Evolutionary conservation across 2,113 vertebrate genomes (phyloP).

Genomic region (Tetrao urogallus): DNA sequence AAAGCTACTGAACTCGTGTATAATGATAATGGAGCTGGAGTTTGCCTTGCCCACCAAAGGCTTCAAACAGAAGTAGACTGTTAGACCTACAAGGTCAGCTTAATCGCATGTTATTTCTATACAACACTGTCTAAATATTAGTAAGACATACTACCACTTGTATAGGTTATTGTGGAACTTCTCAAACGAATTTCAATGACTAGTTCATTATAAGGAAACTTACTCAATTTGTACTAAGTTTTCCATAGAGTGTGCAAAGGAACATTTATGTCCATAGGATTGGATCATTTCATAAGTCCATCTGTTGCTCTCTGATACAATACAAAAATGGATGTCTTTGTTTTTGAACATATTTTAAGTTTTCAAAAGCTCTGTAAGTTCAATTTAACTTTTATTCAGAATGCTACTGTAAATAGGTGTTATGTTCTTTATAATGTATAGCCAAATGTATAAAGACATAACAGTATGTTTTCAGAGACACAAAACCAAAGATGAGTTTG

Average conservation of each 20-base stretch:
- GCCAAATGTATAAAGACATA: not conserved
- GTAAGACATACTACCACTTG: not conserved
- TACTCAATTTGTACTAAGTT: not conserved
- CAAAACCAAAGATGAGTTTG: not conserved
- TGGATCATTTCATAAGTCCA: not conserved
- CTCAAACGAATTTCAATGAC: not conserved
- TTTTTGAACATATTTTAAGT: not conserved
- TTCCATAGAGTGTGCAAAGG: not conserved
- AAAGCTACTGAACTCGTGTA: not conserved
- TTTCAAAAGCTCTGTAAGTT: not conserved
- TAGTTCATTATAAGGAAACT: not conserved
- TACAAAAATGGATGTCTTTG: fast-evolving
- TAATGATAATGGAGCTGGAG: not conserved
- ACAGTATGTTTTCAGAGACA: not conserved
- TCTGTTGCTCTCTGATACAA: not conserved
- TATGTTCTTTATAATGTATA: not conserved
- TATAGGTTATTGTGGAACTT: not conserved
- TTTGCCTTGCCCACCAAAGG: not conserved
- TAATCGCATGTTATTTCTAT: not conserved
- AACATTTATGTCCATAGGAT: not conserved
- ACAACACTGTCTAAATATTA: not conserved
- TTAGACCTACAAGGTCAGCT: not conserved
- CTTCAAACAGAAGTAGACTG: not conserved
- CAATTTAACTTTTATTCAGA: not conserved
- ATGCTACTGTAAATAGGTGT: not conserved